A percentile compares a stretch with the other conserved stretches of the same genome.
phyloP scores from a whole-genome alignment of 2,797 vertebrate genomes.

The Alfaro cultratus region DNA sequence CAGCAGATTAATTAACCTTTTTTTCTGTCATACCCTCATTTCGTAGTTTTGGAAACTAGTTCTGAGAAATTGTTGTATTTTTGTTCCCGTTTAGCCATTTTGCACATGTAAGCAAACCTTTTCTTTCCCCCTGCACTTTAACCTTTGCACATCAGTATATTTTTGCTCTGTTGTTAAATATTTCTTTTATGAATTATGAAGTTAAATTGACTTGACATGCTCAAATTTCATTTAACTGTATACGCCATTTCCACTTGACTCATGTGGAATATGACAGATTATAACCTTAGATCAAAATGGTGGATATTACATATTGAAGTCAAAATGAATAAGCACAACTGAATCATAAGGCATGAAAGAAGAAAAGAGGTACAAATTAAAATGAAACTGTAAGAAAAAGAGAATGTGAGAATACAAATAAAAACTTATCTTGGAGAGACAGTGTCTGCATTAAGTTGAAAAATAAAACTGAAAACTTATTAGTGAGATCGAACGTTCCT shows the following conservation, averaged over 20 bases:
- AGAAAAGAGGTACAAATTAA: not conserved
- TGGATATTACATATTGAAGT: not conserved
- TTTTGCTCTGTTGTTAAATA: not conserved
- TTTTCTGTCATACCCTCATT: conserved; percentile 14
- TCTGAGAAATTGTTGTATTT: not conserved
- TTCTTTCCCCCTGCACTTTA: not conserved
- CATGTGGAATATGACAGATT: not conserved
- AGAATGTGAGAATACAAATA: not conserved
- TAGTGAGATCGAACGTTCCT: not conserved
- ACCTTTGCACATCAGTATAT: not conserved
- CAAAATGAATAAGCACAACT: not conserved
- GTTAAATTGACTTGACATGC: not conserved
- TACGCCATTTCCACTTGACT: not conserved
- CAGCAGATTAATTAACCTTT: conserved; percentile 44
- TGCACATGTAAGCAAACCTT: not conserved
- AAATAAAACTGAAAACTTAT: not conserved
- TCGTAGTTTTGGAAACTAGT: not conserved
- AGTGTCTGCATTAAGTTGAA: not conserved
- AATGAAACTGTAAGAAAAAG: not conserved
- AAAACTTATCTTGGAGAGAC: not conserved
- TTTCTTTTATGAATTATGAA: not conserved
- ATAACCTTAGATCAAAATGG: not conserved
- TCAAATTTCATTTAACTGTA: not conserved
- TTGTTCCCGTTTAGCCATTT: not conserved
- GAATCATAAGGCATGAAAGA: not conserved